Evolutionary conservation across 1,140 invertebrate species (phyloP).

Genomic region (Ladona fulva): DNA sequence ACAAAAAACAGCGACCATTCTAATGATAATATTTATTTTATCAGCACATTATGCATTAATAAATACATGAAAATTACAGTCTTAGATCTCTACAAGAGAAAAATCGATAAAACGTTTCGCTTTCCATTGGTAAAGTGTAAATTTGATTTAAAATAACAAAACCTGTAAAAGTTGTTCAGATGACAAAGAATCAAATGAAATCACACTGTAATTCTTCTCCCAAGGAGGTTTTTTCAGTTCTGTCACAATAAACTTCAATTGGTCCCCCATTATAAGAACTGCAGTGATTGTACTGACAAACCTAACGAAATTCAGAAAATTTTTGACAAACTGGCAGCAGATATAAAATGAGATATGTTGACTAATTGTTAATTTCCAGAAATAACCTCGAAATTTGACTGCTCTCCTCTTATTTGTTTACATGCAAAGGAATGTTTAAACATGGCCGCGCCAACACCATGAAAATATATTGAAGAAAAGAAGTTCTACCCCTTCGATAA

Average conservation of each 20-base stretch:
- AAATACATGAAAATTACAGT: too few species aligned
- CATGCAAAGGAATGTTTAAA: not conserved
- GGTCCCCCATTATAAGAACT: slow-evolving; percentile 44
- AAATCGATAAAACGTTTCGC: too few species aligned
- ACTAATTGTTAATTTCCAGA: too few species aligned
- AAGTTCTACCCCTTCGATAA: too few species aligned
- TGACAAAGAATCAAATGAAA: slow-evolving; percentile 73
- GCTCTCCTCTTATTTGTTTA: too few species aligned
- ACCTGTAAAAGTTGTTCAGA: slow-evolving; percentile 66
- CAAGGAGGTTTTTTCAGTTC: slow-evolving; percentile 66
- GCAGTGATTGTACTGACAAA: not conserved
- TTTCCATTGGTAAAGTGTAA: not conserved
- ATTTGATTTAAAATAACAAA: slow-evolving; percentile 17
- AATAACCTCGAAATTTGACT: not conserved
- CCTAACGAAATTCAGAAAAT: too few species aligned
- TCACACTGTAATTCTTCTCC: slow-evolving; percentile 68
- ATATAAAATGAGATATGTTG: too few species aligned
- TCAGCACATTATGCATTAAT: too few species aligned
- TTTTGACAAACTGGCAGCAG: too few species aligned
- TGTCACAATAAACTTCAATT: slow-evolving; percentile 68
- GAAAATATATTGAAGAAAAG: too few species aligned
- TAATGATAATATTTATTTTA: too few species aligned
- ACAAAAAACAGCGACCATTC: not conserved
- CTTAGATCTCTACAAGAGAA: too few species aligned
- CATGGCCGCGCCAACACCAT: not conserved